These are phyloP conservation scores for Megaceryle torquata DNA, from an alignment of 2,113 vertebrate species.

Conservation along the genomic window DNA sequence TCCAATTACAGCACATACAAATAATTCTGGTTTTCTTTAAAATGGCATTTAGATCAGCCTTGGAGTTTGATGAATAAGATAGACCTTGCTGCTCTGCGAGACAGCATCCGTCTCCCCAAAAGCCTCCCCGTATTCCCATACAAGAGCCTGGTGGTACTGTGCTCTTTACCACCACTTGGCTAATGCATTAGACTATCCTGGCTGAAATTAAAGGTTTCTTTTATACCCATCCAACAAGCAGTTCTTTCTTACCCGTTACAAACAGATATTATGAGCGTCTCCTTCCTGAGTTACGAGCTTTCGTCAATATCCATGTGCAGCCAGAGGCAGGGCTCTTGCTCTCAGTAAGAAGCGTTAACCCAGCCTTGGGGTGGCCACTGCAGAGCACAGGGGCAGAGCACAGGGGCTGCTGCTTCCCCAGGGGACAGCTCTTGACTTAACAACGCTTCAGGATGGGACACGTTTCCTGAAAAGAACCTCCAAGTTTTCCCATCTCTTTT, in stretches of 20 bases:
- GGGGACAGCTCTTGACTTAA: background rate
- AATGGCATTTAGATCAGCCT: background rate
- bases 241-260: slow-evolving; percentile 31
- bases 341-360: background rate
- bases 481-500: background rate
- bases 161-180: background rate
- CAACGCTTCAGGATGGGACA: background rate
- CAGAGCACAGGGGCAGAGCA: background rate
- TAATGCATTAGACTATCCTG: background rate
- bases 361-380: background rate
- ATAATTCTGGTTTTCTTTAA: background rate
- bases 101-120: background rate
- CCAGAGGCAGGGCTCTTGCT: background rate
- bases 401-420: background rate
- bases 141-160: background rate
- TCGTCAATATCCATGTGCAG: background rate
- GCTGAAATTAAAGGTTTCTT: slow-evolving; percentile 30
- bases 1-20: background rate
- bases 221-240: slow-evolving; percentile 15
- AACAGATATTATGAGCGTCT: background rate
- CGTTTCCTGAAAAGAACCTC: background rate
- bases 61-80: background rate
- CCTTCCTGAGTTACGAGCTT: background rate
- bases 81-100: background rate
- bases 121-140: background rate